Evolutionary conservation across 1,140 invertebrate species (phyloP), one percentile per base, ranked within the genome.

Genomic region (Drosophila malerkotliana): DNA sequence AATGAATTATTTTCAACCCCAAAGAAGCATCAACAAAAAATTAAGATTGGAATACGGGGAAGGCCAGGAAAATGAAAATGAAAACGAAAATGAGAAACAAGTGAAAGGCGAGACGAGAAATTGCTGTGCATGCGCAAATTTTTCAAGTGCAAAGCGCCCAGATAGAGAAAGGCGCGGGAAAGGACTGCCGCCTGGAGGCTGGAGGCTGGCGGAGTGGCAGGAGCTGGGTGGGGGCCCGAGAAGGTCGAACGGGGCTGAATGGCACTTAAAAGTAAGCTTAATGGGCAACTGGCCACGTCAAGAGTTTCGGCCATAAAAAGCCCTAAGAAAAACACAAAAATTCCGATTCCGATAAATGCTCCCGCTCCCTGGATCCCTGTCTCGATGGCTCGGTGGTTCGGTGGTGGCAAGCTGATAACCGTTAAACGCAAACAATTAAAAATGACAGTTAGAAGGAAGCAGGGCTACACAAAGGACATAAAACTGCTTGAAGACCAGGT

Each of bases 1-100:
- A 87, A 87, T 87, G 82, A 87, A 87, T 87, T 88, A 87, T 87
- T 87, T 87, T 87, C 82, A 87, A 87, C 82, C 82, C 82, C 82
- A 87, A 87, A 85, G 62, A 74, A 63, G 56, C 74, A 77, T 48
- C 37, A 75, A 75, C 61, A 74, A 74, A 75, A 74, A 75, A 75
- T 75, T 75, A 58, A 75, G 72, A 73, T 53, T 74, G 58, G 47
- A 66, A 62, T 56, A 60, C 52, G 60, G 60, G 45, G 61, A 72
- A 84, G 41, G 54, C 47, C 47, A 52, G 28, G 60, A 45, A 53
- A 63, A 54, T 59, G 72, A 79, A 76, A 79, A 84, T 79, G 79
- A 83, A 48, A 64, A 54, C 54, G 72, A 79, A 79, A 79, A 84
- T 79, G 79, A 83, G 73, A 82, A 82, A 72, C 79, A 81, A 83